Conservation (phyloP, 2,888 invertebrate genomes). For the Phorcus lineatus region DNA sequence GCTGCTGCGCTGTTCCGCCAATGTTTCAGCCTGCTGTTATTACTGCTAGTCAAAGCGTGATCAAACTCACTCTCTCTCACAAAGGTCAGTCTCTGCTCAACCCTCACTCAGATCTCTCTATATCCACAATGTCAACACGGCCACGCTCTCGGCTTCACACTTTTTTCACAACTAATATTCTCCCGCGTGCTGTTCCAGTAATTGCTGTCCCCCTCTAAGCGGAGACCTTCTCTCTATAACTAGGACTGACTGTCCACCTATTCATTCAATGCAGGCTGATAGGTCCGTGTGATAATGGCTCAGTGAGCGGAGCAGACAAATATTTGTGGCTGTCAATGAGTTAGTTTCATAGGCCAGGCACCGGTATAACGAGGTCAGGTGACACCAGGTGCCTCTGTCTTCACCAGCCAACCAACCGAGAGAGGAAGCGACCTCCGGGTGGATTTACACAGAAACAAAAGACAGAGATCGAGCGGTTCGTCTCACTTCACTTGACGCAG, state of each 20-base stretch:
- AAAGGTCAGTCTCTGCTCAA: conserved; percentile 5
- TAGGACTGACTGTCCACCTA: conserved; percentile 7
- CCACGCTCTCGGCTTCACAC: conserved; percentile 3
- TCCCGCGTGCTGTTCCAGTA: conserved; percentile 17
- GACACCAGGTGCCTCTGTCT: neutral
- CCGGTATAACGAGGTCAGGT: neutral
- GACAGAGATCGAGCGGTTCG: no score
- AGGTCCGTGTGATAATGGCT: conserved; percentile 4
- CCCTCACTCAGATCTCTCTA: neutral
- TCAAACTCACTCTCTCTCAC: conserved; percentile 7
- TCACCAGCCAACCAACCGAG: no score
- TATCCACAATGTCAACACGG: conserved; percentile 21
- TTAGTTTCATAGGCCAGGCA: conserved; percentile 11
- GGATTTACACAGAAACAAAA: no score
- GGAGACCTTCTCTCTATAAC: neutral
- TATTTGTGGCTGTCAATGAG: conserved; percentile 10
- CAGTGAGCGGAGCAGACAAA: neutral
- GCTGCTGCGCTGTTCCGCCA: conserved; percentile 17
- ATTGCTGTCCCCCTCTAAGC: neutral
- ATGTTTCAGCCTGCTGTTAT: conserved; percentile 12
- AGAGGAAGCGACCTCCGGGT: no score
- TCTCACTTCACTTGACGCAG: no score
- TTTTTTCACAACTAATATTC: conserved; percentile 20
- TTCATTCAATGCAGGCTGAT: conserved; percentile 14
- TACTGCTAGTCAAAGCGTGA: neutral